phyloP scores from a whole-genome alignment of 1,140 invertebrate species.

The Bombyx mandarina region DNA sequence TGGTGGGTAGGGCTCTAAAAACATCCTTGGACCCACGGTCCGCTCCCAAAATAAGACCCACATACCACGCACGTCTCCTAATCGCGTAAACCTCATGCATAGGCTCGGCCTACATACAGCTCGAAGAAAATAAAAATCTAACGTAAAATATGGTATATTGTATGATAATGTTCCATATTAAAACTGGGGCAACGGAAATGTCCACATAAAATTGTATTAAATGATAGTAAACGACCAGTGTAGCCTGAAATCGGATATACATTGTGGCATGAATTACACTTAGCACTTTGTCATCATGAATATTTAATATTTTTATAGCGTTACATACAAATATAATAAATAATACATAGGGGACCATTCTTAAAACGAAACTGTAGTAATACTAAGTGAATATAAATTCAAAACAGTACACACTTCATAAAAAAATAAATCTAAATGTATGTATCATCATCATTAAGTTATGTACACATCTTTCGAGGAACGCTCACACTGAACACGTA shows the following conservation, averaged over 20 bases:
- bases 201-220: conserved; percentile 55
- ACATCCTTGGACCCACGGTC: too few species aligned
- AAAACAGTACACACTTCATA: not conserved
- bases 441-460: too few species aligned
- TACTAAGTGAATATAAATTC: not conserved
- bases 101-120: too few species aligned
- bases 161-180: conserved; percentile 26
- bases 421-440: not conserved
- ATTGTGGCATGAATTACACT: not conserved
- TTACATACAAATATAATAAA: not conserved
- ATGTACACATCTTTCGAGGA: too few species aligned
- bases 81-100: too few species aligned
- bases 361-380: not conserved
- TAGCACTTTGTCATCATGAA: too few species aligned
- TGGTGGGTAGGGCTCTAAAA: too few species aligned
- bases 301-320: too few species aligned
- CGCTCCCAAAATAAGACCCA: too few species aligned
- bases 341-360: not conserved
- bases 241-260: conserved; percentile 8
- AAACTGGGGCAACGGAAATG: conserved; percentile 39
- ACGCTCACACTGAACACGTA: too few species aligned
- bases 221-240: conserved; percentile 46
- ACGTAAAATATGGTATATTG: not conserved
- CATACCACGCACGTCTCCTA: too few species aligned
- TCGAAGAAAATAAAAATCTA: not conserved